Conservation (phyloP, 2,113 vertebrate species). For the human (Homo sapiens) region GRCh38 chr6:70180001-70180500, state of each 20-base stretch:
- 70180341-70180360: constrained; percentile 95
- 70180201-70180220: neutral
- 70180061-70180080: no score
- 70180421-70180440: neutral
- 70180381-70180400: neutral
- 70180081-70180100: no score
- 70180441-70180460: constrained; percentile 77
- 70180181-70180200: neutral
- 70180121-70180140: no score
- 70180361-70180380: constrained; percentile 70
- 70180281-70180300: constrained; percentile 44
- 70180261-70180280: neutral
- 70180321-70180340: constrained; percentile 91
- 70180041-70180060: no score
- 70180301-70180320: constrained; percentile 91
- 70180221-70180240: accelerated
- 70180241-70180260: accelerated
- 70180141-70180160: no score
- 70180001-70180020: no score
- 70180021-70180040: no score
- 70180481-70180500: constrained; percentile 96
- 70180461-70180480: constrained; percentile 95
- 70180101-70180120: no score
- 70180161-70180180: no score
- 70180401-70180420: neutral